Evolutionary conservation across 2,888 invertebrate genomes (phyloP), one percentile per base, ranked within the genome.

Genomic region (Nowickia ferox): DNA sequence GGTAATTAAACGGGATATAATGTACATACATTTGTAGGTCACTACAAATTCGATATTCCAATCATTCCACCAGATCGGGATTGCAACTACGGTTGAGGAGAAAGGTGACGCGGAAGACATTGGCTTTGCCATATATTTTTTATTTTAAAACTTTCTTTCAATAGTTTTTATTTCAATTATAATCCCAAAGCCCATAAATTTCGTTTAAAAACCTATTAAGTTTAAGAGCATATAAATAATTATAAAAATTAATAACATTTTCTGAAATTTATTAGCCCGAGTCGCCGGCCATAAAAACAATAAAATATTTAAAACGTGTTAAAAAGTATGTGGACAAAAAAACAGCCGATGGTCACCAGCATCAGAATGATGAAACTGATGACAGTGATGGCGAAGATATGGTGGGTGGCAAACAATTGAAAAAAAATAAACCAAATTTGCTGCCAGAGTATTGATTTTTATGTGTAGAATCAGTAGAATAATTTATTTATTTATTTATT

Each of bases 381-480:
- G 88, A 88, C 71, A 87, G 87, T 89, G 95, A 95, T 91, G 95
- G 94, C 81, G 95, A 95, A 88, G 96, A 96, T 93, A 94, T 96
- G 96, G 96, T 96, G 95, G 95, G 84, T 87, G 84, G 71, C 72
- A 48, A 59, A n/a, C 6, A 48, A 44, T 22, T 6, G 63, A 44
- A 59, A 17, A 69, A 53, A 71, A 69, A 22, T 72, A 51, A 30
- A 48, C n/a, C 17, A 63, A 81, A 81, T 44, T 44, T 38, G 74
- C 59, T 19, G 81, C 81, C 68, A 59, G 51, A 17, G 11, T 59
- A 48, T 59, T 46, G n/a, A 17, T 40, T n/a, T 17, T 15, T 40
- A 30, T 48, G 19, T 69, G 63, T 82, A 76, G 61, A 74, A 51
- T 46, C 17, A 11, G 63, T 72, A 78, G 55, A 65, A 55, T 51